A percentile compares a stretch with the other conserved stretches of the same genome.
phyloP scores from a whole-genome alignment of 2,797 vertebrate species.

The Sebastes jordani region DNA sequence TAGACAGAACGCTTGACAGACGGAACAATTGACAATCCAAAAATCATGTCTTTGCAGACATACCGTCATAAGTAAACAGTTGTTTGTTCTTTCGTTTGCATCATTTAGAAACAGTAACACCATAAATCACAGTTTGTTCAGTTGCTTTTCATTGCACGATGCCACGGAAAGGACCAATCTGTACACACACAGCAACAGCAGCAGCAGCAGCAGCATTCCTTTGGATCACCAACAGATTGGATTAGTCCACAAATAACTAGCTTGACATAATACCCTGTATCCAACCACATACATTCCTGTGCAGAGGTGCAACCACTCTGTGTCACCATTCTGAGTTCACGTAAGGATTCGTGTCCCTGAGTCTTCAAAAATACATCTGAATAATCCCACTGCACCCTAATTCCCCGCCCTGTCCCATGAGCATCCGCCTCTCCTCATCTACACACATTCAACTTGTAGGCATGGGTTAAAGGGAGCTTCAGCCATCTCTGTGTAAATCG shows the following conservation, averaged over 20 bases:
- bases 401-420: slow-evolving; percentile 19
- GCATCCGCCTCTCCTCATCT: slow-evolving; percentile 11
- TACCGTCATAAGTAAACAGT: slow-evolving; percentile 50
- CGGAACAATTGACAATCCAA: slow-evolving; percentile 24
- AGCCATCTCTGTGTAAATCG: slow-evolving; percentile 44
- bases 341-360: slow-evolving; percentile 76
- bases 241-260: slow-evolving; percentile 48
- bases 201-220: slow-evolving; percentile 15
- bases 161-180: slow-evolving; percentile 28
- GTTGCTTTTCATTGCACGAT: slow-evolving; percentile 39
- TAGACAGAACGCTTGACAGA: slow-evolving; percentile 12
- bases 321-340: slow-evolving; percentile 33
- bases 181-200: slow-evolving; percentile 11
- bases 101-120: slow-evolving; percentile 68
- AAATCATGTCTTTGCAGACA: slow-evolving; percentile 30
- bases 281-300: slow-evolving; percentile 62
- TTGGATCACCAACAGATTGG: slow-evolving; percentile 49
- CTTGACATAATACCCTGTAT: slow-evolving; percentile 75
- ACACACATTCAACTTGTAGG: slow-evolving; percentile 55
- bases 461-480: slow-evolving; percentile 71
- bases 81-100: slow-evolving; percentile 57
- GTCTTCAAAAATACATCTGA: slow-evolving; percentile 68
- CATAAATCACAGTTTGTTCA: slow-evolving; percentile 72
- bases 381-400: slow-evolving; percentile 39
- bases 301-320: slow-evolving; percentile 50